Conservation (phyloP, 2,888 invertebrate genomes). For the Caenorhabditis japonica region DNA sequence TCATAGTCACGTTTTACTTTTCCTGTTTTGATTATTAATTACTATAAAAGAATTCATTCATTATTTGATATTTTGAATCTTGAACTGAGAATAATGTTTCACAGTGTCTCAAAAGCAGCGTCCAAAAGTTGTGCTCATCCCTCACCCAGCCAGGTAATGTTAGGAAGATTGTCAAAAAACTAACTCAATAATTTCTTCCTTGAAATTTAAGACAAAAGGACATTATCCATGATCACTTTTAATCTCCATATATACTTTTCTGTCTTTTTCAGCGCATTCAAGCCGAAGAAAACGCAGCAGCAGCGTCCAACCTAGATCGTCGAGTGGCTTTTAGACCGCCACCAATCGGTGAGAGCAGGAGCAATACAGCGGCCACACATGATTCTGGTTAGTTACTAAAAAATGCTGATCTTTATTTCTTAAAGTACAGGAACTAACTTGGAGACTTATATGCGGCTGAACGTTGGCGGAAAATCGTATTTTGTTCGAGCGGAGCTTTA, state of each 20-base stretch:
- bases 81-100: too few species aligned
- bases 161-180: too few species aligned
- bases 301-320: slow-evolving; percentile 40
- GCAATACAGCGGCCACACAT: slow-evolving; percentile 21
- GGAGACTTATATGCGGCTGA: slow-evolving; percentile 63
- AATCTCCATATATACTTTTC: too few species aligned
- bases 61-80: too few species aligned
- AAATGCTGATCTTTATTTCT: slow-evolving; percentile 2
- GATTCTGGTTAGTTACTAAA: slow-evolving; percentile 12
- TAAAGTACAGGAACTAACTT: slow-evolving; percentile 22
- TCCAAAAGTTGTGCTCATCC: slow-evolving; percentile 7
- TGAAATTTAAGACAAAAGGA: too few species aligned
- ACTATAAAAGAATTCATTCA: too few species aligned
- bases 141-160: too few species aligned
- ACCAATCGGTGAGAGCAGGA: slow-evolving; percentile 30
- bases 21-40: too few species aligned
- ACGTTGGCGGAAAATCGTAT: slow-evolving; percentile 74
- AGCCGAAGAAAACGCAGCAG: slow-evolving; percentile 53
- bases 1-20: too few species aligned
- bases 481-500: slow-evolving; percentile 65
- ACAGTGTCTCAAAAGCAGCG: slow-evolving; percentile 19
- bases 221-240: too few species aligned
- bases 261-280: slow-evolving; percentile 44
- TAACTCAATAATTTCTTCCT: too few species aligned
- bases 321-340: slow-evolving; percentile 48